Evolutionary conservation across 2,888 invertebrate genomes (phyloP).

Genomic region (Linnaemya vulpina): DNA sequence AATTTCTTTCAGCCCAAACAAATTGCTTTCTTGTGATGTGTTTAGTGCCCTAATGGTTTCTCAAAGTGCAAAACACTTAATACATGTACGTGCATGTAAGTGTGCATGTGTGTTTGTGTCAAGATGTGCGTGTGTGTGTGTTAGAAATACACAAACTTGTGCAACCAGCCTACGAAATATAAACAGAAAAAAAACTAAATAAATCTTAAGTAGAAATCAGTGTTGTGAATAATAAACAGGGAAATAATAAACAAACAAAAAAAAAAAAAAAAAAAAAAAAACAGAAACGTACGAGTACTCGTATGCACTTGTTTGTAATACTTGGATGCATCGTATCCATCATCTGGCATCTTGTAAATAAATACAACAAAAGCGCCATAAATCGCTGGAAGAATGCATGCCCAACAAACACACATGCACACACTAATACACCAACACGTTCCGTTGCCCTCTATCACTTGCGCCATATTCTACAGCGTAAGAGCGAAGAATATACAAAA

Average conservation of each 20-base stretch:
- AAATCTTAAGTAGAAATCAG: constrained; percentile 69
- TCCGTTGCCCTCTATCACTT: neutral
- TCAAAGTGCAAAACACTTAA: constrained; percentile 66
- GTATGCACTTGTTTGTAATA: constrained; percentile 16
- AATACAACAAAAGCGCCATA: constrained; percentile 49
- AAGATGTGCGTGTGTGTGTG: neutral
- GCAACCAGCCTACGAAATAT: neutral
- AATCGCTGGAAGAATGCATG: constrained; percentile 37
- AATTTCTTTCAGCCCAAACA: constrained; percentile 9
- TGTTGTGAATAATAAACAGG: constrained; percentile 61
- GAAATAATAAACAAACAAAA: neutral
- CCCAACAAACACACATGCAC: constrained; percentile 14
- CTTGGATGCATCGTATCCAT: neutral
- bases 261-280: constrained; percentile 1
- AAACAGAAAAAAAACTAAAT: constrained; percentile 33
- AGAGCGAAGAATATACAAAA: neutral
- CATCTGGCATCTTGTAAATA: constrained; percentile 43
- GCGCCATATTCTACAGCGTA: constrained; percentile 7
- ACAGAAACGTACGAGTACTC: constrained; percentile 12
- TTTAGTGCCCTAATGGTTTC: constrained; percentile 58
- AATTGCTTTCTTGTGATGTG: constrained; percentile 17
- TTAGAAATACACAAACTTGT: neutral
- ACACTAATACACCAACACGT: neutral
- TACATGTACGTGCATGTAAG: neutral
- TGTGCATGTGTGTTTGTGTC: neutral